Conservation (phyloP, 2,113 vertebrate species). For the Scytalopus superciliaris region DNA sequence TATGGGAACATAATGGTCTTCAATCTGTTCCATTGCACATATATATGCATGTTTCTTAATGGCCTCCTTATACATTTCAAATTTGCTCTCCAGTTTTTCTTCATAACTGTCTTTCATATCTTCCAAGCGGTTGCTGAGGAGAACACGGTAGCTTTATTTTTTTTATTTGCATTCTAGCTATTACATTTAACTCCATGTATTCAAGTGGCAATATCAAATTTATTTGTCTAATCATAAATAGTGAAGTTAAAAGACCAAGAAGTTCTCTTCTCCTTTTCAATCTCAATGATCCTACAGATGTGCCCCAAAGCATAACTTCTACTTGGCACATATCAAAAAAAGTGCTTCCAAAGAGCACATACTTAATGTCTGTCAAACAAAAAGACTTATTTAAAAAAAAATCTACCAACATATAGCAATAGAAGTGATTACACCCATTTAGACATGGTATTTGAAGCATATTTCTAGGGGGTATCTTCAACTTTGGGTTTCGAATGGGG, state of each 20-base stretch:
- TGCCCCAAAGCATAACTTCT: background rate
- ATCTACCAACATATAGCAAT: background rate
- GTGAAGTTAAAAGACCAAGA: background rate
- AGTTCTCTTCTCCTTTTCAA: background rate
- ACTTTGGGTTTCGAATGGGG: background rate
- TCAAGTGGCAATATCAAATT: background rate
- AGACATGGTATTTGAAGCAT: background rate
- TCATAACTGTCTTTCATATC: constrained; percentile 85
- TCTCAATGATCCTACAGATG: background rate
- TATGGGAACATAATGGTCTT: constrained; percentile 83
- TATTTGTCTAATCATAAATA: background rate
- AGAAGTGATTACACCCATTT: background rate
- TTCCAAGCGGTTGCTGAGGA: constrained; percentile 79
- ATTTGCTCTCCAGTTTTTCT: constrained; percentile 86
- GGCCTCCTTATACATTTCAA: constrained; percentile 90
- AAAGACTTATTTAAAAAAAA: background rate
- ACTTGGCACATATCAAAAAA: background rate
- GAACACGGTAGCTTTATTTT: background rate
- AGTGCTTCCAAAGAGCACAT: background rate
- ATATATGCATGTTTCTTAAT: constrained; percentile 88
- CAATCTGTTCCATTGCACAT: constrained; percentile 82
- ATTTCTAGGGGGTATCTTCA: background rate
- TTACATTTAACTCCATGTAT: background rate
- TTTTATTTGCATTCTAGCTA: background rate
- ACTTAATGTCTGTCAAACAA: background rate